These are phyloP conservation scores for Odocoileus hemionus DNA, from an alignment of 2,113 vertebrate species.

Conservation along the genomic window DNA sequence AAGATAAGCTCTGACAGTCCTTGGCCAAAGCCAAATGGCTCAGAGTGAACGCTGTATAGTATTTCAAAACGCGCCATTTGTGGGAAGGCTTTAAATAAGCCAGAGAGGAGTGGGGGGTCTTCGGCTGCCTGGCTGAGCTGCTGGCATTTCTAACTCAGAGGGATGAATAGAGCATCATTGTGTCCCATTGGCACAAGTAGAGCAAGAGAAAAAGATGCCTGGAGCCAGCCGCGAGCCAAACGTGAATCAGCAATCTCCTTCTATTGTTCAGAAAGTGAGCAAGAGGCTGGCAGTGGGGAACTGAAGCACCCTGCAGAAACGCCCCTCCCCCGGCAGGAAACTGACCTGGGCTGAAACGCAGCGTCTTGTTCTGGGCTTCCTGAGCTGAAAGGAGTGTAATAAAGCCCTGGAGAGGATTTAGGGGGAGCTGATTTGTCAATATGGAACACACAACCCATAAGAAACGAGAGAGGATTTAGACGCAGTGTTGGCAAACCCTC, in stretches of 20 bases:
- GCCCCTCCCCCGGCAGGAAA: slow-evolving; percentile 14
- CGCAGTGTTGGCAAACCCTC: neutral
- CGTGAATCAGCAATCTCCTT: slow-evolving; percentile 67
- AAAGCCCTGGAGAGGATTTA: slow-evolving; percentile 29
- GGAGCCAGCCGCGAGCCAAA: slow-evolving; percentile 38
- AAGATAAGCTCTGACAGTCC: neutral
- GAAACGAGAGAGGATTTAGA: neutral
- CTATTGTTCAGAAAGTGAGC: slow-evolving; percentile 61
- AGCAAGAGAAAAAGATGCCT: slow-evolving; percentile 11
- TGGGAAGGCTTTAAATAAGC: slow-evolving; percentile 56
- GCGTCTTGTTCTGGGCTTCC: slow-evolving; percentile 16
- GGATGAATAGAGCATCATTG: slow-evolving; percentile 60
- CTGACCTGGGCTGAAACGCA: neutral
- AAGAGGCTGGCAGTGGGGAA: neutral
- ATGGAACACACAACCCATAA: slow-evolving; percentile 34
- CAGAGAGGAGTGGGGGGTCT: neutral
- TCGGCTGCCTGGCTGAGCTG: slow-evolving; percentile 33
- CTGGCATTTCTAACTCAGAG: slow-evolving; percentile 58
- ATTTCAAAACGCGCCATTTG: slow-evolving; percentile 52
- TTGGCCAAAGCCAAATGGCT: slow-evolving; percentile 2
- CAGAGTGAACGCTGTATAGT: slow-evolving; percentile 1
- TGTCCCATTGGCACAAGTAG: slow-evolving; percentile 17
- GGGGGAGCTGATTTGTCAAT: slow-evolving; percentile 49
- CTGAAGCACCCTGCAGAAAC: slow-evolving; percentile 36
- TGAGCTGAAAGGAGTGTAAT: slow-evolving; percentile 49